Evolutionary conservation across 1,140 invertebrate species (phyloP).

Genomic region (Gonioctena quinquepunctata): DNA sequence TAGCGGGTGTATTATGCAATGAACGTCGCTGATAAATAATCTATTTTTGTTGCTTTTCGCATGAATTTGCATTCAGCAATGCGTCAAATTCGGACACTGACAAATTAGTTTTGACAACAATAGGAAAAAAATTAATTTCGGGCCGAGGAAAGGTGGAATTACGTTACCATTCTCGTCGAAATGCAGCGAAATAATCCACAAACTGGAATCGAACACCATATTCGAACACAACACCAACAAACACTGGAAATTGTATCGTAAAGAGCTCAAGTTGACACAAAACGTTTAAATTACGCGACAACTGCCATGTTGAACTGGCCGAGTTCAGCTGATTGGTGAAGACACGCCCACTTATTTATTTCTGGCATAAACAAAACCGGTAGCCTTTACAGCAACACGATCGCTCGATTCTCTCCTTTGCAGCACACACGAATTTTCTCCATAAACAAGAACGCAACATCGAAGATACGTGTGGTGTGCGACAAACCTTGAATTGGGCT

Average conservation of each 20-base stretch:
- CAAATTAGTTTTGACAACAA: not conserved
- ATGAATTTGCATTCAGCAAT: too few species aligned
- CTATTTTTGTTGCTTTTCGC: not conserved
- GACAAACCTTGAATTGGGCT: conserved; percentile 2
- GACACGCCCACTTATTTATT: conserved; percentile 50
- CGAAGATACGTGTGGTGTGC: not conserved
- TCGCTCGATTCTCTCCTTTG: not conserved
- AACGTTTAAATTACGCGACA: conserved; percentile 27
- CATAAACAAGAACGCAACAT: not conserved
- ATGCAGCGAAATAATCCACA: not conserved
- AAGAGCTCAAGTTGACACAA: conserved; percentile 14
- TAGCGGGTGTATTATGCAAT: not conserved
- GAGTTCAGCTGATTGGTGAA: conserved; percentile 46
- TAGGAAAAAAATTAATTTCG: not conserved
- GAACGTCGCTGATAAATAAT: not conserved
- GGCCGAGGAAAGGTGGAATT: not conserved
- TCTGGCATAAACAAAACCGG: conserved; percentile 50
- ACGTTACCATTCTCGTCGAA: not conserved
- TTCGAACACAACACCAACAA: not conserved
- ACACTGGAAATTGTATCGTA: not conserved
- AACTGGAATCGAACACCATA: not conserved
- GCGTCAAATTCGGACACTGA: not conserved
- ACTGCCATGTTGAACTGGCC: conserved; percentile 31
- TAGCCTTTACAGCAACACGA: conserved; percentile 20
- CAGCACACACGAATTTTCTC: not conserved